Conservation (phyloP, 2,797 vertebrate species). For the Alca torda region DNA sequence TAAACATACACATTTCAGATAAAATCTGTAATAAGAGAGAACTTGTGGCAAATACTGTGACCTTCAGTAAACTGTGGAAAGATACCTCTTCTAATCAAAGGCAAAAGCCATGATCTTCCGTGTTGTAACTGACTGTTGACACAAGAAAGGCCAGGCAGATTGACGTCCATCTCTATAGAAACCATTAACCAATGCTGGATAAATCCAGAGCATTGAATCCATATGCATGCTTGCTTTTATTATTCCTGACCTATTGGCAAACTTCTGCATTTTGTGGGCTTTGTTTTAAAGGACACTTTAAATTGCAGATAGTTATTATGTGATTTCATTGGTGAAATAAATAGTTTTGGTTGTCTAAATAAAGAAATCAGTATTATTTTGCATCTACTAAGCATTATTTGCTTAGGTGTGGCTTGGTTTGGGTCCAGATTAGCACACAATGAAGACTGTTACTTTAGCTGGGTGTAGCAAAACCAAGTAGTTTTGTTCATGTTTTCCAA, state of each 20-base stretch:
- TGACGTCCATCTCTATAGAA: conserved; percentile 85
- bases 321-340: conserved; percentile 78
- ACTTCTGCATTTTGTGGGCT: conserved; percentile 79
- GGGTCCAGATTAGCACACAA: conserved; percentile 78
- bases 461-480: conserved; percentile 90
- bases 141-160: conserved; percentile 86
- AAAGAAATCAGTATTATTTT: conserved; percentile 80
- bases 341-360: conserved; percentile 81
- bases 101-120: conserved; percentile 83
- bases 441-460: conserved; percentile 85
- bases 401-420: conserved; percentile 81
- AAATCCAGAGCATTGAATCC: conserved; percentile 82
- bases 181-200: conserved; percentile 80
- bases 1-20: conserved; percentile 69
- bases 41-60: conserved; percentile 78
- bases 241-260: conserved; percentile 80
- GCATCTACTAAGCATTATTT: conserved; percentile 78
- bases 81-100: conserved; percentile 84
- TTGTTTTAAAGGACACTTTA: conserved; percentile 79
- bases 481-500: conserved; percentile 94
- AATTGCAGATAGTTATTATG: conserved; percentile 78
- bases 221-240: conserved; percentile 83
- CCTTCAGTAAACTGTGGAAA: conserved; percentile 84
- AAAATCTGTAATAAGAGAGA: conserved; percentile 76
- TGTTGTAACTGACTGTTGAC: conserved; percentile 84